Evolutionary conservation across 2,113 vertebrate species (phyloP).

Genomic region (Eidolon helvum): DNA sequence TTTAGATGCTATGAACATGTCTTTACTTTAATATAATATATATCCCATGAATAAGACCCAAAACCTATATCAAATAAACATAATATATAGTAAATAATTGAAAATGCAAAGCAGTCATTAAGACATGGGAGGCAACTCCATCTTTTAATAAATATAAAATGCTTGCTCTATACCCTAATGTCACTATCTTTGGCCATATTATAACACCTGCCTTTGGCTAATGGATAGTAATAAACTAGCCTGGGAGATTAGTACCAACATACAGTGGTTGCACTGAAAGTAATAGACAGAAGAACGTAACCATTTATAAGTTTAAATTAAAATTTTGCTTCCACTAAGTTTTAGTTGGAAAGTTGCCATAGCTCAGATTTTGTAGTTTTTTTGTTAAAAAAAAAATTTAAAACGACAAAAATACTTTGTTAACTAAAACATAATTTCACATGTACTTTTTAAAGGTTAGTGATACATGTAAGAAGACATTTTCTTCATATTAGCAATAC

Average conservation of each 20-base stretch:
- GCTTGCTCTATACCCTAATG: not conserved
- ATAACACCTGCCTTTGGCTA: constrained; percentile 42
- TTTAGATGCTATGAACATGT: not conserved
- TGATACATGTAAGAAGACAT: constrained; percentile 46
- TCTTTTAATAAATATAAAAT: constrained; percentile 41
- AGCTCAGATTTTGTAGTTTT: constrained; percentile 37
- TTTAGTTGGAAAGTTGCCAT: constrained; percentile 63
- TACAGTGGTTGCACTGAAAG: not conserved
- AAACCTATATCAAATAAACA: not conserved
- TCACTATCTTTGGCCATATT: not conserved
- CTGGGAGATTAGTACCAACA: constrained; percentile 21
- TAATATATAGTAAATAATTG: not conserved
- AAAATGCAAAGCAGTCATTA: not conserved
- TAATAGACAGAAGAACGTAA: constrained; percentile 36
- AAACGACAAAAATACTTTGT: not conserved
- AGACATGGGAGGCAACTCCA: not conserved
- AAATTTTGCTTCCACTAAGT: constrained; percentile 55
- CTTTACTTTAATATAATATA: not conserved
- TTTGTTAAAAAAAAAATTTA: constrained; percentile 47
- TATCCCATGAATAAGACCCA: not conserved
- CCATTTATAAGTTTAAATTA: constrained; percentile 53
- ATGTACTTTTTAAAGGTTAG: constrained; percentile 58
- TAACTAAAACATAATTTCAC: constrained; percentile 58
- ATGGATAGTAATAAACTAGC: constrained; percentile 31
- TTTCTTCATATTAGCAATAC: constrained; percentile 57